These are phyloP conservation scores for Anas georgica DNA, from an alignment of 2,797 vertebrate species.

Conservation along the genomic window DNA sequence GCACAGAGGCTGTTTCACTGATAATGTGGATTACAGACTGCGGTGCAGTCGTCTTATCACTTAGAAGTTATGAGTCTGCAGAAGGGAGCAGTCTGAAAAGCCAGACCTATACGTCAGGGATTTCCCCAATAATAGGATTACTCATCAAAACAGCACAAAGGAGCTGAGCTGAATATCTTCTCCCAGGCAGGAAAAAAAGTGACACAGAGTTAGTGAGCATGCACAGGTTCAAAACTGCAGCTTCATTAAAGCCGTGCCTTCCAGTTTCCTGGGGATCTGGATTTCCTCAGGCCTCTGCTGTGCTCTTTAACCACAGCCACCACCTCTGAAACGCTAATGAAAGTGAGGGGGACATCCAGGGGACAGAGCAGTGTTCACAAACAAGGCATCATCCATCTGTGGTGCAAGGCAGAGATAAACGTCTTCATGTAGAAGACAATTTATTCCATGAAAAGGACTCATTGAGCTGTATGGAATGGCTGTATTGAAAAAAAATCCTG, in stretches of 20 bases:
- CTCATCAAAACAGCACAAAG: constrained; percentile 3
- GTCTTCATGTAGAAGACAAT: background rate
- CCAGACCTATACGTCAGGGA: background rate
- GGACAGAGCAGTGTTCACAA: background rate
- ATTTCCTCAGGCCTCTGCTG: background rate
- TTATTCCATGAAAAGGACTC: background rate
- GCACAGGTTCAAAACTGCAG: background rate
- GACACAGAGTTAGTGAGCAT: background rate
- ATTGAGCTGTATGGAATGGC: background rate
- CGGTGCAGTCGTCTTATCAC: background rate
- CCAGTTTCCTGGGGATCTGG: background rate
- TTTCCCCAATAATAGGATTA: constrained; percentile 20
- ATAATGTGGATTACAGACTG: background rate
- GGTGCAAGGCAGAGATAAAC: background rate
- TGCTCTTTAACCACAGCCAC: background rate
- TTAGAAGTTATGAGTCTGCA: background rate
- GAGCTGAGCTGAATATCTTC: background rate
- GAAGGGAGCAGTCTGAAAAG: background rate
- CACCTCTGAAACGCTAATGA: background rate
- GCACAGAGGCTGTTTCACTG: background rate
- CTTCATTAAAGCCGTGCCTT: background rate
- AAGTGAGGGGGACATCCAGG: background rate
- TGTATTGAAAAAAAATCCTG: background rate
- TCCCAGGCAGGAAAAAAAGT: background rate
- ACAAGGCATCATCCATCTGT: background rate